Conservation (phyloP, 2,888 invertebrate species). For the Dryocosmus kuriphilus region DNA sequence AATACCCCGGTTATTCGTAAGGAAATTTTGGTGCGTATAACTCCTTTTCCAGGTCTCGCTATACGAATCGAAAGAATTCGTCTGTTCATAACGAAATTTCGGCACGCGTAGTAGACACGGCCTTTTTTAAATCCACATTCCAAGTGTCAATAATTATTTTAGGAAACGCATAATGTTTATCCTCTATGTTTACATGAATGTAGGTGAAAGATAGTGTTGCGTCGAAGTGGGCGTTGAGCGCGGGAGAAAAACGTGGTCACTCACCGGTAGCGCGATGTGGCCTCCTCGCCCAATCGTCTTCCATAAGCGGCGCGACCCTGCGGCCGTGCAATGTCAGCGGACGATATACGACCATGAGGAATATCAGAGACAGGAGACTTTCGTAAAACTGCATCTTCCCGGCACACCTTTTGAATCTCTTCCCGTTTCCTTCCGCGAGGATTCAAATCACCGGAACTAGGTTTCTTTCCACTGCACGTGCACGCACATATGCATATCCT, state of each 20-base stretch:
- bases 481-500: slow-evolving; percentile 40
- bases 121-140: too few species aligned
- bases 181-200: not conserved
- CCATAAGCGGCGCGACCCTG: slow-evolving; percentile 83
- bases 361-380: slow-evolving; percentile 66
- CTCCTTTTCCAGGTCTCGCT: too few species aligned
- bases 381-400: slow-evolving; percentile 68
- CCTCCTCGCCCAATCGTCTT: slow-evolving; percentile 84
- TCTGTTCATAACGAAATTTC: too few species aligned
- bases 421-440: slow-evolving; percentile 30
- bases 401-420: slow-evolving; percentile 33
- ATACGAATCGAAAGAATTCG: too few species aligned
- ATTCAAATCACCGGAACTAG: not conserved
- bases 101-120: too few species aligned
- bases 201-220: not conserved
- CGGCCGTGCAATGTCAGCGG: slow-evolving; percentile 76
- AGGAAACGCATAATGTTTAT: too few species aligned
- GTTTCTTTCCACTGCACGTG: slow-evolving; percentile 13
- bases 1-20: too few species aligned
- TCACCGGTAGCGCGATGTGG: slow-evolving; percentile 84
- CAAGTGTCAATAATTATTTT: too few species aligned
- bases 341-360: slow-evolving; percentile 74
- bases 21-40: too few species aligned
- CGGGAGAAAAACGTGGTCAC: slow-evolving; percentile 68
- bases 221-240: slow-evolving; percentile 9